Evolutionary conservation across 2,888 invertebrate genomes (phyloP), one percentile per base, ranked within the genome.

Genomic region (Maniola hyperantus): DNA sequence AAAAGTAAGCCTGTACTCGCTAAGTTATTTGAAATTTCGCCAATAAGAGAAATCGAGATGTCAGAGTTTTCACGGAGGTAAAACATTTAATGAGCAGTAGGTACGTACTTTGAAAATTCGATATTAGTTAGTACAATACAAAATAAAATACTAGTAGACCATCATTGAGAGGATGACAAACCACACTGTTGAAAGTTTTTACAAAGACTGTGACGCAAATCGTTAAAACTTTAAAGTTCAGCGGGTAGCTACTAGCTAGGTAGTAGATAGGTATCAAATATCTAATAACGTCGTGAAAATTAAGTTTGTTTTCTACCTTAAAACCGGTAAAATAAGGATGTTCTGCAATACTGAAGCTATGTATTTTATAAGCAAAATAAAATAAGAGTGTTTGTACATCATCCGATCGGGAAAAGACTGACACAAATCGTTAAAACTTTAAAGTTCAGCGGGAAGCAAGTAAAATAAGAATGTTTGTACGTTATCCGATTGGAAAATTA

Each of bases 191-290:
- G 54, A 54, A 57, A 20, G 57, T 57, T 20, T 36, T 55, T 20
- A 20, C 42, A 42, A 13, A 39, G 57, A 20, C 20, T 39, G 42
- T 13, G 18, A 42, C 42, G 57, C 20, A 20, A 57, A 42, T 57
- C 42, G 57, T 57, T 57, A 57, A 57, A 57, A 57, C 39, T 57
- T 57, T 42, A 11, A 57, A 42, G 42, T 57, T 39, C 42, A 20
- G 20, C 6, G 26, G 26, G 26, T 26, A 26, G 26, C n/a, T n/a
- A 26, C 26, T n/a, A n/a, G n/a, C n/a, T n/a, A 26, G 26, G 26
- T 26, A 26, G 26, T 26, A 26, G 26, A 1, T 26, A 26, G 26
- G 26, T 26, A 26, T 26, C 26, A 26, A 36, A n/a, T 54, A 54
- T 54, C 10, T 15, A 5, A 15, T 54, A 51, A 54, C 54, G 5